phyloP scores from a whole-genome alignment of 2,113 vertebrate genomes.

The Rhea pennata region DNA sequence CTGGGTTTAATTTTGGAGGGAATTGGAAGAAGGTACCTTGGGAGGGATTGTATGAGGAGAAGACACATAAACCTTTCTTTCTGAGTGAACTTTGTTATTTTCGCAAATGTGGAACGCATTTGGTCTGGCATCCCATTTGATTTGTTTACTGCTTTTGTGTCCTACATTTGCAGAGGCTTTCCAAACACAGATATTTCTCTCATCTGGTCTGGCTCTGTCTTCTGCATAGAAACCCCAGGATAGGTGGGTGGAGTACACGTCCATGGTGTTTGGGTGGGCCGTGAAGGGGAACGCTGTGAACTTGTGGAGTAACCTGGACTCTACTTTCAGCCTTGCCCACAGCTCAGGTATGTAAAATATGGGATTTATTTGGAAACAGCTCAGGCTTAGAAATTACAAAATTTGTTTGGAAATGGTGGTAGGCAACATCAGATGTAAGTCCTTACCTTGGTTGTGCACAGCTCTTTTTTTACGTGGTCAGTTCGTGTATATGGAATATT shows the following conservation, averaged over 20 bases:
- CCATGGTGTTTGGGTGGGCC: background rate
- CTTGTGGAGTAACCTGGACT: background rate
- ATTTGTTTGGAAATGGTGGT: background rate
- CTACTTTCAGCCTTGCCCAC: background rate
- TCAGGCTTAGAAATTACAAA: background rate
- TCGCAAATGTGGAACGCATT: constrained; percentile 57
- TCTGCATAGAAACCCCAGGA: constrained; percentile 3
- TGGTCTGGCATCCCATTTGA: constrained; percentile 48
- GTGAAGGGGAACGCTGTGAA: background rate
- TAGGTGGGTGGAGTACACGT: background rate
- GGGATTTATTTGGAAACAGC: background rate
- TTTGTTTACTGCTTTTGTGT: constrained; percentile 64
- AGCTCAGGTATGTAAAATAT: background rate
- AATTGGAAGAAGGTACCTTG: constrained; percentile 32
- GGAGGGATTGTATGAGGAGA: constrained; percentile 35
- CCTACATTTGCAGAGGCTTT: constrained; percentile 32
- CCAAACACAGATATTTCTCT: constrained; percentile 34
- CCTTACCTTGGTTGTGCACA: background rate
- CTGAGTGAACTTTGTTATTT: constrained; percentile 46
- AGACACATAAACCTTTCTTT: constrained; percentile 59
- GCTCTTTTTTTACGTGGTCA: background rate
- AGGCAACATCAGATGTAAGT: background rate
- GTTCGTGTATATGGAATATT: background rate
- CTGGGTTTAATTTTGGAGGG: constrained; percentile 14
- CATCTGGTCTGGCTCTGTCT: constrained; percentile 46